A percentile compares a stretch with the other conserved stretches of the same genome.
These are phyloP conservation scores for Latrodectus elegans DNA, from an alignment of 2,888 invertebrate genomes.

Conservation along the genomic window DNA sequence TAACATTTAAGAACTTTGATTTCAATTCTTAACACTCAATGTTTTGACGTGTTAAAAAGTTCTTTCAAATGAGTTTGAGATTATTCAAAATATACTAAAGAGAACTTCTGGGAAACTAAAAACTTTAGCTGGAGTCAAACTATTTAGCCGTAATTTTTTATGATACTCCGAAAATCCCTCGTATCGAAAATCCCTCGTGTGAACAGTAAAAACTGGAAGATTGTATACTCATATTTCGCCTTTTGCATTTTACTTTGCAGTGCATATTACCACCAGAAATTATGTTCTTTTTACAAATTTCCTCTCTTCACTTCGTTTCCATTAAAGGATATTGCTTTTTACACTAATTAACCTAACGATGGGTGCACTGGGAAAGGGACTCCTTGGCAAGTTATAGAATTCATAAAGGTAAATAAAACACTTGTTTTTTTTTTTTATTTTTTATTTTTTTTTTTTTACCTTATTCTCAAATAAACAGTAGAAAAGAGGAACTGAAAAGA, in stretches of 20 bases:
- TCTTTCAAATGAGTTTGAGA: too few relatives aligned
- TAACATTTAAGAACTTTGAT: too few relatives aligned
- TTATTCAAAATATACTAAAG: too few relatives aligned
- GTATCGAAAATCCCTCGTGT: too few relatives aligned
- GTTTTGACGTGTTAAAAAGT: too few relatives aligned
- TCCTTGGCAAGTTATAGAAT: constrained; percentile 40
- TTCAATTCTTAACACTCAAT: too few relatives aligned
- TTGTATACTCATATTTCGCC: not conserved
- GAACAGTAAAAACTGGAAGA: not conserved
- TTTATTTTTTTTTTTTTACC: not conserved
- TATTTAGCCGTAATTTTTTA: too few relatives aligned
- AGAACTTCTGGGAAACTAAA: too few relatives aligned
- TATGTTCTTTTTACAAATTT: constrained; percentile 24
- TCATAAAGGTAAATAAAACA: constrained; percentile 36
- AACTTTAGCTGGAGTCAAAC: too few relatives aligned
- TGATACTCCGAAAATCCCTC: too few relatives aligned
- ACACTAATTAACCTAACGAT: constrained; percentile 56
- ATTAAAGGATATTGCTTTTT: constrained; percentile 50
- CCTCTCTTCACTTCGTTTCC: constrained; percentile 52
- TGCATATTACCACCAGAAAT: constrained; percentile 18
- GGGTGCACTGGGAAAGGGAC: not conserved
- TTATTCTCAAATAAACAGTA: not conserved
- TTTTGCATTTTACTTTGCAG: not conserved
- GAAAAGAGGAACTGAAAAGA: not conserved
- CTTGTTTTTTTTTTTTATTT: constrained; percentile 20